Conservation (phyloP, 2,888 invertebrate species). For the Tholera decimalis region DNA sequence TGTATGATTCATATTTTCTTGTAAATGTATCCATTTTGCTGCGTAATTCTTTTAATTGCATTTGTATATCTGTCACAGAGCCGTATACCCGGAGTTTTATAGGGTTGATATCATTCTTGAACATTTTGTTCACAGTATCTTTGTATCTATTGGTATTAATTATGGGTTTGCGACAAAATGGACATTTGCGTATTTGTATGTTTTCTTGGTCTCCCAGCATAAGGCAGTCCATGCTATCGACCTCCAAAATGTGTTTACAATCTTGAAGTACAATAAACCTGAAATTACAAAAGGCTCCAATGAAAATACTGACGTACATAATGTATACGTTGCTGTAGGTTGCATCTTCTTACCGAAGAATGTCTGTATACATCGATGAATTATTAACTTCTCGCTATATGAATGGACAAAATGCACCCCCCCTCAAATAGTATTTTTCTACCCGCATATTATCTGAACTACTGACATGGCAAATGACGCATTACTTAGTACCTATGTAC, state of each 20-base stretch:
- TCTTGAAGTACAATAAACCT: conserved; percentile 90
- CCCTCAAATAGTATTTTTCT: no score
- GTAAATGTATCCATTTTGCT: conserved; percentile 49
- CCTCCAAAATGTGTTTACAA: conserved; percentile 88
- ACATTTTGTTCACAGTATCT: conserved; percentile 84
- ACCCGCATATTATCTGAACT: no score
- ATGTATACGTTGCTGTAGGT: no score
- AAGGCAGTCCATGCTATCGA: conserved; percentile 84
- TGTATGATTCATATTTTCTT: conserved; percentile 29
- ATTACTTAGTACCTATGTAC: no score
- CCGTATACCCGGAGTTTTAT: conserved; percentile 85
- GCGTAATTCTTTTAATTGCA: conserved; percentile 62
- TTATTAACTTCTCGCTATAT: no score
- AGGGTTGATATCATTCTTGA: conserved; percentile 82
- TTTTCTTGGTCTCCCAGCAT: conserved; percentile 77
- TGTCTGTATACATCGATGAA: no score
- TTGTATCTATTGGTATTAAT: conserved; percentile 91
- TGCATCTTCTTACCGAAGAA: no score
- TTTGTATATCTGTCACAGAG: conserved; percentile 67
- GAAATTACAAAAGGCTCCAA: conserved; percentile 42
- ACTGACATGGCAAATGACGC: no score
- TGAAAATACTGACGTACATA: not conserved
- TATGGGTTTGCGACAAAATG: conserved; percentile 91
- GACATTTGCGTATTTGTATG: conserved; percentile 87
- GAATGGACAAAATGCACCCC: no score